Conservation (phyloP, 1,140 invertebrate species). For the Caenorhabditis elegans region WBcel235 BX284603.4:6988001-6988500, state of each 20-base stretch:
- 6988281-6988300: not conserved
- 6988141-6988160: constrained; percentile 23
- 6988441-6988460: not conserved
- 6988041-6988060: not conserved
- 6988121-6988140: constrained; percentile 1
- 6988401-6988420: constrained; percentile 7
- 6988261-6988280: not conserved
- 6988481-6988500: too few species aligned
- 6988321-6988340: not conserved
- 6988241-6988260: not conserved
- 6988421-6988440: constrained; percentile 3
- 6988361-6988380: constrained; percentile 10
- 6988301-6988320: not conserved
- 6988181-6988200: constrained; percentile 21
- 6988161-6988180: not conserved
- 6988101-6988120: constrained; percentile 6
- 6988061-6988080: not conserved
- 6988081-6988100: not conserved
- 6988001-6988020: too few species aligned
- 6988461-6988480: not conserved
- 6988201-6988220: too few species aligned
- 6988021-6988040: not conserved
- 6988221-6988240: not conserved
- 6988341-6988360: constrained; percentile 21
- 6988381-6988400: not conserved